Evolutionary conservation across 2,113 vertebrate species (phyloP).

Genomic region (Tiliqua scincoides): DNA sequence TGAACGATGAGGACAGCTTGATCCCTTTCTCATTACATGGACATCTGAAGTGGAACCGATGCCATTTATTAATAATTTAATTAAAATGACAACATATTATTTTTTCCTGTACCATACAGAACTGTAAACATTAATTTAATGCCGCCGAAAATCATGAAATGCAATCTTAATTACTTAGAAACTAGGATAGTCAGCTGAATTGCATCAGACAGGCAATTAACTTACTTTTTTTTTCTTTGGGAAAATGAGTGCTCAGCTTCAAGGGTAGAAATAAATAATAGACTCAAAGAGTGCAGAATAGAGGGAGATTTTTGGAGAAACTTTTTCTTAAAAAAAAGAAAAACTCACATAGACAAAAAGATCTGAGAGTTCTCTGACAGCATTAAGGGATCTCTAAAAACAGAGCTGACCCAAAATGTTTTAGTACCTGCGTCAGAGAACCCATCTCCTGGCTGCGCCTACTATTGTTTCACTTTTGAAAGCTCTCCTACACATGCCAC

Average conservation of each 20-base stretch:
- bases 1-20: not conserved
- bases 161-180: slow-evolving; percentile 55
- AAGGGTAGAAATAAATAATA: slow-evolving; percentile 19
- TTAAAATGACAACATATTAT: slow-evolving; percentile 57
- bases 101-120: slow-evolving; percentile 44
- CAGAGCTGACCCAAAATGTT: not conserved
- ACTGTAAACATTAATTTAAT: slow-evolving; percentile 55
- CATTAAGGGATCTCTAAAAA: slow-evolving; percentile 22
- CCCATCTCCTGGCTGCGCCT: not conserved
- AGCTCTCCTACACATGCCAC: not conserved
- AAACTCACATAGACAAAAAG: not conserved
- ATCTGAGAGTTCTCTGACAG: not conserved
- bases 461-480: not conserved
- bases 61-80: slow-evolving; percentile 64
- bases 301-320: slow-evolving; percentile 2
- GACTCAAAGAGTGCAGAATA: not conserved
- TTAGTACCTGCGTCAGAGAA: not conserved
- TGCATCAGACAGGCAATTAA: slow-evolving; percentile 45
- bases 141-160: slow-evolving; percentile 48
- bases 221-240: not conserved
- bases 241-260: slow-evolving; percentile 37
- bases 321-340: not conserved
- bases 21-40: slow-evolving; percentile 36
- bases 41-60: slow-evolving; percentile 68
- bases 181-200: slow-evolving; percentile 41